Evolutionary conservation across 2,888 invertebrate genomes (phyloP), one percentile per base, ranked within the genome.

Genomic region (Colostygia pectinataria): DNA sequence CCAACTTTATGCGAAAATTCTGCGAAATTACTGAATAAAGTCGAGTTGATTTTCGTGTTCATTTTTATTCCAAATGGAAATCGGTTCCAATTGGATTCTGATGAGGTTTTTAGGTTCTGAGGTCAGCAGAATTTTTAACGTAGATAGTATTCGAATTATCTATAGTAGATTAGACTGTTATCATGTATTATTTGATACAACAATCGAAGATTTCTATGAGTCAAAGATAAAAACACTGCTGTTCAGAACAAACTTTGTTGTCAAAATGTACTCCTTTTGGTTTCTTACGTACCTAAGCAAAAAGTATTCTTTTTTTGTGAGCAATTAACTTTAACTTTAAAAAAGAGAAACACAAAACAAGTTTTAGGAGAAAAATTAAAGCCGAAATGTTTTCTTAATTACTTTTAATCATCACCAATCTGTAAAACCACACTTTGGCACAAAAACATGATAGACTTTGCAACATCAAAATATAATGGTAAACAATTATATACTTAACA

Each of bases 351-450:
- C n/a, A n/a, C n/a, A n/a, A n/a, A n/a, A n/a, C n/a, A n/a, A n/a
- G n/a, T n/a, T n/a, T 12, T 9, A 4, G 3, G 3, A 23, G 15
- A 4, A 9, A 27, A 46, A 41, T 47, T 18, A 52, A 36, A 54
- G 15, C 14, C 6, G 4, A 14, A 45, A 7, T 0, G 8, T 38
- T 50, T 70, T 51, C 73, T 79, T 77, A 76, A 66, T 71, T 68
- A 70, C 71, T 68, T 62, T 65, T 72, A 58, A 71, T 77, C 65
- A 66, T 72, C 69, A 74, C 71, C 75, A 77, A 77, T 77, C 71
- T 61, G 74, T 72, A 78, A 80, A 73, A 70, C 69, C 68, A 76
- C 79, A 72, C 75, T 79, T 78, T 79, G 74, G 79, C 80, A 79
- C 66, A 75, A 80, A 83, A 80, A 72, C 49, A 72, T 24, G 15